phyloP scores from a whole-genome alignment of 2,888 invertebrate genomes.

The Brachyptera risi region DNA sequence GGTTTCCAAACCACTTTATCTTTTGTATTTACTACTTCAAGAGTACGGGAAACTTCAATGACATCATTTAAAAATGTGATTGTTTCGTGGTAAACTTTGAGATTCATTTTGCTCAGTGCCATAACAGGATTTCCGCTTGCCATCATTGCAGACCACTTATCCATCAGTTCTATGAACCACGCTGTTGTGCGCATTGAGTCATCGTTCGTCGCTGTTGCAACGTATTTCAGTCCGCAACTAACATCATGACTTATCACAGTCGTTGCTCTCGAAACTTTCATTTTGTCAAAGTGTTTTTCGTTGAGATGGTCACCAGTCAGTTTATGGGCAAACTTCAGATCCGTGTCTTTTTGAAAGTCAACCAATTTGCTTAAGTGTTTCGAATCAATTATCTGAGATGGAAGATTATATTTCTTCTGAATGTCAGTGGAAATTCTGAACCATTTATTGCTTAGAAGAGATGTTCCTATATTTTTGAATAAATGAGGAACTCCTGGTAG shows the following conservation, averaged over 20 bases:
- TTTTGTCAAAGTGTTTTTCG: not conserved
- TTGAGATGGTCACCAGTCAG: not conserved
- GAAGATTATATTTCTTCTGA: not conserved
- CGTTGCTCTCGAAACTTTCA: not conserved
- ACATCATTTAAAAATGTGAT: not conserved
- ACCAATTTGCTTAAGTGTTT: not conserved
- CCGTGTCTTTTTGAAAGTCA: not conserved
- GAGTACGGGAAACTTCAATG: too few species aligned
- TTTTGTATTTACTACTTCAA: not conserved
- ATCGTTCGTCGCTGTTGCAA: not conserved
- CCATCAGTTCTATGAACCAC: not conserved
- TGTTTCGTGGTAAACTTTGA: not conserved
- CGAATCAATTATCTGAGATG: not conserved
- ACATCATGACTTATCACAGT: not conserved
- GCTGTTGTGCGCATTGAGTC: not conserved
- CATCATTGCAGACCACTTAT: not conserved
- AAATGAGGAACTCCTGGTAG: constrained; percentile 34
- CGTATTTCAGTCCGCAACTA: not conserved
- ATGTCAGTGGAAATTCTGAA: constrained; percentile 13
- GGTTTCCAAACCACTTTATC: not conserved
- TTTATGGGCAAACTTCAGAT: not conserved
- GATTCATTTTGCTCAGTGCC: not conserved
- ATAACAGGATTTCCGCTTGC: too few species aligned
- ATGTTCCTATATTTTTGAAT: constrained; percentile 34
- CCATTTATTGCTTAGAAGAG: constrained; percentile 32